Base-by-base conservation (phyloP, 2,888 invertebrate genomes). In the Shargacucullia verbasci region DNA sequence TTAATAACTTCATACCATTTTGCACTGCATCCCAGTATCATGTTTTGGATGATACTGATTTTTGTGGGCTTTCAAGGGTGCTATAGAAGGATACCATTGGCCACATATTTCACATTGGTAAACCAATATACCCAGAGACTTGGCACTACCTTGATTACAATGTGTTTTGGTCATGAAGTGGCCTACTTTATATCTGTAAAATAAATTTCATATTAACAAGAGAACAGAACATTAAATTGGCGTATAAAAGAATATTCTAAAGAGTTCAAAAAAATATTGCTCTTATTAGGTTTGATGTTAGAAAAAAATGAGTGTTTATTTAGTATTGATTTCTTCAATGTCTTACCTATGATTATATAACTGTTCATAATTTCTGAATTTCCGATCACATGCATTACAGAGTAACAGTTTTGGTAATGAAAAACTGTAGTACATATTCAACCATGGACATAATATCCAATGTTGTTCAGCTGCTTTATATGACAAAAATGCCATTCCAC, bases 71-170 rank as follows among this genome's bases (percentile, higher is more conserved):
- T 86, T 84, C n/a, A 94, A 81, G 38, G 79, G 76, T 27, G 79
- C 66, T 63, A 87, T 78, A 13, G 86, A 79, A 43, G 82, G 74
- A 66, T 86, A 90, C 82, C 86, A 88, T 35, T 85, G 84, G 1
- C 84, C 84, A 77, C 94, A 94, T 25, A 86, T 73, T 80, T 94
- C 94, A 80, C 94, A 94, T 73, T 94, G 94, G 60, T 93, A 92
- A 1, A 90, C 88, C 58, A 87, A 72, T 60, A 75, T 73, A 40
- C 84, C 80, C 46, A 82, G 48, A 14, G 77, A 65, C 52, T 79
- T 80, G 13, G 65, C 54, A 53, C 63, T 80, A 29, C 63, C 77
- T 54, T 82, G 78, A 57, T 67, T 80, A 47, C 63, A 73, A 50
- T 85, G 84, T 14, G 79, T 79, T 75, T 93, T 94, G 11, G 87